A percentile compares a stretch with the other conserved stretches of the same genome.
These are phyloP conservation scores for Bubalus kerabau DNA, from an alignment of 2,113 vertebrate species.

Conservation along the genomic window DNA sequence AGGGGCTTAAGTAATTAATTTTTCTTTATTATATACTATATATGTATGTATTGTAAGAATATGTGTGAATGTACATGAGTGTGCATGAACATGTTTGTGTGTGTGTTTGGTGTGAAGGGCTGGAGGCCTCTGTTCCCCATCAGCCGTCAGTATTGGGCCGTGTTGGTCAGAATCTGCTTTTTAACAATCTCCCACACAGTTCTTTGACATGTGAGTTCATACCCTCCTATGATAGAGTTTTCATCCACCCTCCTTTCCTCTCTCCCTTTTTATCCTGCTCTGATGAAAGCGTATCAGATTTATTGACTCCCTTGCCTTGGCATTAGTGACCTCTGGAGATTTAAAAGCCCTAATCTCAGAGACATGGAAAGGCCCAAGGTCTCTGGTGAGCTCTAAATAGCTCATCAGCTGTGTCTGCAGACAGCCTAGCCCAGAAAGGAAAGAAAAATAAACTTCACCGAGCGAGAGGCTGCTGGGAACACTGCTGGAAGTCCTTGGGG, in stretches of 20 bases:
- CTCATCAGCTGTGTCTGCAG: conserved; percentile 63
- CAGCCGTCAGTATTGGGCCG: neutral
- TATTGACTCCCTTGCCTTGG: conserved; percentile 32
- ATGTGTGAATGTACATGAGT: neutral
- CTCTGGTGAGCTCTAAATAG: conserved; percentile 71
- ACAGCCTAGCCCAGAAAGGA: conserved; percentile 60
- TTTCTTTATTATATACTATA: neutral
- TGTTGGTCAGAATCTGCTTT: neutral
- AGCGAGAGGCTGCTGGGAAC: conserved; percentile 20
- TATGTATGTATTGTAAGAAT: neutral
- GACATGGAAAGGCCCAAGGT: neutral
- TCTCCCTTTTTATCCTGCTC: conserved; percentile 2
- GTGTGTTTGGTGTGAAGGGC: neutral
- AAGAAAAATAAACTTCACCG: neutral
- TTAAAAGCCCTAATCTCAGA: neutral
- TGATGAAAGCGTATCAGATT: conserved; percentile 21
- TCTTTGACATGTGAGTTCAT: neutral
- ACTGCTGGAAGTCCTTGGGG: conserved; percentile 38
- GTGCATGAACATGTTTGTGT: neutral
- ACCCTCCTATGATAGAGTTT: neutral
- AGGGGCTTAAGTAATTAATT: neutral
- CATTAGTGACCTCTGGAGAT: neutral
- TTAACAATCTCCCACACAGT: neutral
- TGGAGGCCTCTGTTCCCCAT: neutral
- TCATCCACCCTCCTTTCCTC: neutral